Base-by-base conservation (phyloP, 1,140 invertebrate species). In the Orius insidiosus region DNA sequence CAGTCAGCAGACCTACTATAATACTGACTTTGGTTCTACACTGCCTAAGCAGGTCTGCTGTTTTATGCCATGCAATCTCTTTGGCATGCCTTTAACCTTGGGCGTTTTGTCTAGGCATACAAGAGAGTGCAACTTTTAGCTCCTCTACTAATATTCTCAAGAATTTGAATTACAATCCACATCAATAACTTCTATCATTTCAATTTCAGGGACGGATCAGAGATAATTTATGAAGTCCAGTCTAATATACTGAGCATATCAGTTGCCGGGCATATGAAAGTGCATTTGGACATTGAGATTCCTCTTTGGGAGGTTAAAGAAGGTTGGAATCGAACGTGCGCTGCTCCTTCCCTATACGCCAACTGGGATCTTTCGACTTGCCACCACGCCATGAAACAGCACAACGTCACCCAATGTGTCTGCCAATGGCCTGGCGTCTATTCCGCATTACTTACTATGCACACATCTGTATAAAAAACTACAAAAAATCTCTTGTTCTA, bases 161-260 rank as follows among this genome's bases (percentile, higher is more conserved):
- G 8, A 10, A 13, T 7, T 39, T 8, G 7, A 7, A 15, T 9
- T 9, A 7, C 14, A 15, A 34, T n/a, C 7, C 7, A 34, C 32
- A 34, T 8, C n/a, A n/a, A n/a, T n/a, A n/a, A n/a, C n/a, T n/a
- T n/a, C n/a, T n/a, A n/a, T n/a, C n/a, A n/a, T 46, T 14, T 41
- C 16, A 18, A 41, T 41, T 41, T 18, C 39, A 53, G 52, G 15
- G 46, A 45, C 19, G 72, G 72, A 4, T 66, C 62, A 11, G 75
- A 77, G 56, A 59, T 76, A 32, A 72, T 76, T 53, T 76, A 76
- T 58, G 71, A 72, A 51, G 62, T 78, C 13, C 70, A 72, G 49
- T 79, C 76, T 2, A 67, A 69, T 30, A 40, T 50, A 9, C 37
- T 52, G 8, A 46, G 45, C 30, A 32, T 52, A 1, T 44, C 48